Percentiles rank a stretch among this genome's conserved stretches.
Evolutionary conservation across 2,113 vertebrate species (phyloP).

Genomic region (Candoia aspera): DNA sequence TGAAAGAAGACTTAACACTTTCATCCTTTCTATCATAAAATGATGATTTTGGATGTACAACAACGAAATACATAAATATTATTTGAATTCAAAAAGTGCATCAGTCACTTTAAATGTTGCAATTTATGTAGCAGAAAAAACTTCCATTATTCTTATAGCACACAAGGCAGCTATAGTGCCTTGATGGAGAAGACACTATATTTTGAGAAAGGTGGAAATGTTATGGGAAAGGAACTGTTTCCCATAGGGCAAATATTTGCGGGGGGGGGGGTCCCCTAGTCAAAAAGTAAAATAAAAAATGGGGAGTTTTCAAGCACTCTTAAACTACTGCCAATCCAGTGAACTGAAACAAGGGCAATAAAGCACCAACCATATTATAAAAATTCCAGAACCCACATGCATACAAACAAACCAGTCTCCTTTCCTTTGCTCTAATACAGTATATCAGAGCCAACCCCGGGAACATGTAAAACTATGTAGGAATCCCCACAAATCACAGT

Average conservation of each 20-base stretch:
- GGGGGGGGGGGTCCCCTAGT: background rate
- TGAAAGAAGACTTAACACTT: constrained; percentile 14
- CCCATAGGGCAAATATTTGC: no score
- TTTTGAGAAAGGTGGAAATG: background rate
- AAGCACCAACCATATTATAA: background rate
- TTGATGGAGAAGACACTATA: background rate
- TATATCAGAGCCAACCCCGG: background rate
- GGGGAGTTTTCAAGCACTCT: background rate
- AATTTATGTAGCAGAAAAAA: constrained; percentile 24
- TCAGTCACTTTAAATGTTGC: constrained; percentile 38
- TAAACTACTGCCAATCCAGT: background rate
- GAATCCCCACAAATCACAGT: background rate
- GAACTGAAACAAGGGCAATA: background rate
- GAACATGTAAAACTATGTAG: background rate
- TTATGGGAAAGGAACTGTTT: background rate
- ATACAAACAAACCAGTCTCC: background rate
- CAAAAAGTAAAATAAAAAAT: constrained; percentile 1
- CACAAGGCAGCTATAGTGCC: background rate
- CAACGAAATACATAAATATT: constrained; percentile 35
- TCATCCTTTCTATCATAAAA: constrained; percentile 1
- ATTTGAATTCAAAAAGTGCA: constrained; percentile 16
- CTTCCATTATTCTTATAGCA: background rate
- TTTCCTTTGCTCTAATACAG: background rate
- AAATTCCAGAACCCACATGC: background rate
- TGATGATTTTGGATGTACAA: constrained; percentile 14